Evolutionary conservation across 2,888 invertebrate species (phyloP), one percentile per base, ranked within the genome.

Genomic region (Heliconius charithonia): DNA sequence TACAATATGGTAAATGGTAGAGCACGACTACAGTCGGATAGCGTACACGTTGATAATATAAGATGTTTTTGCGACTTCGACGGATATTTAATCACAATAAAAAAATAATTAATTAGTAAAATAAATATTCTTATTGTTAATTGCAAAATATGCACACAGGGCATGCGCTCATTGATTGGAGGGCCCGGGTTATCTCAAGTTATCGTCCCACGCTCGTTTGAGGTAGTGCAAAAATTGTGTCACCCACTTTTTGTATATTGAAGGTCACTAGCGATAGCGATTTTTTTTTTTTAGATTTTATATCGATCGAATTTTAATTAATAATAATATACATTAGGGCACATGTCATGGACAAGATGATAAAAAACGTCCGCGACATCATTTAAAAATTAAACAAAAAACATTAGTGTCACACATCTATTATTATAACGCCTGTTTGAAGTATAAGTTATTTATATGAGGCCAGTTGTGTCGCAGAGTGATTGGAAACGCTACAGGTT

Each of bases 211-310:
- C 75, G 76, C 76, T 77, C 75, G 79, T 73, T 83, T 72, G 82
- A 83, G 83, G 84, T 83, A 81, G 78, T 83, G 85, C 84, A 83
- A 85, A 86, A 84, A 85, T 69, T 84, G 84, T 89, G 93, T 92
- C 92, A 94, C 94, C 94, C 88, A 94, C 92, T 91, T 94, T 90
- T 90, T 85, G 86, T 87, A 87, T 86, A 89, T 87, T 92, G 92
- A 94, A 93, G 94, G 94, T 93, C 92, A 88, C 85, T 51, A 51
- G 45, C 84, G 88, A 88, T 92, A 89, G 87, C 87, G 87, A 87
- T 86, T 87, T 87, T 82, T n/a, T 84, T 82, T 84, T 81, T 80
- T 80, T 81, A 88, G 87, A 87, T 88, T 84, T 59, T 85, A 85
- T 88, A 87, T 88, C 89, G 88, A 88, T 88, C 84, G 87, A 88